A percentile compares a stretch with the other conserved stretches of the same genome.
These are phyloP conservation scores for Villa cingulata DNA, from an alignment of 2,888 invertebrate species.

Conservation along the genomic window DNA sequence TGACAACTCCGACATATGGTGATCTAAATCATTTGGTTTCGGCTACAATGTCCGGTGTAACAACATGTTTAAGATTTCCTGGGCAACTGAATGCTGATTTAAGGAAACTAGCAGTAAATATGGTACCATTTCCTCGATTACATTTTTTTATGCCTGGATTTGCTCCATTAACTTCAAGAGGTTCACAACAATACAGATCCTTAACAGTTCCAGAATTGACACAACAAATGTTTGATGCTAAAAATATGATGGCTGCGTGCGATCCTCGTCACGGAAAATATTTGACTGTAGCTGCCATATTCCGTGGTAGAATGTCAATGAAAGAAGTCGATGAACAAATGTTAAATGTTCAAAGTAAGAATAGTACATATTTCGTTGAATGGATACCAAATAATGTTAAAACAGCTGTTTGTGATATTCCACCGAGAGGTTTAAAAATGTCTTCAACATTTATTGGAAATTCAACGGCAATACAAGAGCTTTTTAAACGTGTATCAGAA, in stretches of 20 bases:
- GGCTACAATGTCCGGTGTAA: slow-evolving; percentile 75
- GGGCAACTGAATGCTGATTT: slow-evolving; percentile 90
- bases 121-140: slow-evolving; percentile 94
- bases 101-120: slow-evolving; percentile 84
- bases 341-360: slow-evolving; percentile 92
- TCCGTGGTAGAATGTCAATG: slow-evolving; percentile 88
- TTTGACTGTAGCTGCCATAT: slow-evolving; percentile 81
- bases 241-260: slow-evolving; percentile 95
- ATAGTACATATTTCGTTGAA: slow-evolving; percentile 77
- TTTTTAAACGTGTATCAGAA: slow-evolving; percentile 83
- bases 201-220: slow-evolving; percentile 85
- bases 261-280: slow-evolving; percentile 87
- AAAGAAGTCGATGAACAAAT: slow-evolving; percentile 86
- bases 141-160: slow-evolving; percentile 96
- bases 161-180: slow-evolving; percentile 81
- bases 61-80: slow-evolving; percentile 77
- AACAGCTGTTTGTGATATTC: slow-evolving; percentile 88
- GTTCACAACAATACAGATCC: slow-evolving; percentile 80
- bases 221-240: slow-evolving; percentile 86
- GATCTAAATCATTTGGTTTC: slow-evolving; percentile 87
- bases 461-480: slow-evolving; percentile 83
- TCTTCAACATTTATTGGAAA: slow-evolving; percentile 90
- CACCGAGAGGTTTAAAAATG: slow-evolving; percentile 80
- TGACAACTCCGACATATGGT: slow-evolving; percentile 81
- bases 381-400: slow-evolving; percentile 95